Evolutionary conservation across 2,113 vertebrate species (phyloP).

Genomic region (Gopherus evgoodei): DNA sequence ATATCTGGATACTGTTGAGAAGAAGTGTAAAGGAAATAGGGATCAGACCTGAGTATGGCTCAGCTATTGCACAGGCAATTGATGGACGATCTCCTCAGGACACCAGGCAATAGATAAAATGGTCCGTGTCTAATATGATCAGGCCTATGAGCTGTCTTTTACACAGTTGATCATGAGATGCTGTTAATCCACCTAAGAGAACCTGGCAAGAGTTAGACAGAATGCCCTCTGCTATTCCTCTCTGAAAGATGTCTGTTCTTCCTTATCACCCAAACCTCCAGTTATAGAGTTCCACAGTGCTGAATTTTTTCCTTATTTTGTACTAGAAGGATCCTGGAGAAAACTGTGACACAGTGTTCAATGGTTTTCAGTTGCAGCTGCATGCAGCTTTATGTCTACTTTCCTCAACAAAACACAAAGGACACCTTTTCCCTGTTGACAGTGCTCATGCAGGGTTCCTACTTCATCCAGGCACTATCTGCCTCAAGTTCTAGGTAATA

Average conservation of each 20-base stretch:
- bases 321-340: background rate
- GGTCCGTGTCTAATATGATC: background rate
- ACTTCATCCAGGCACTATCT: background rate
- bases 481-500: background rate
- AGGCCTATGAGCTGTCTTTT: background rate
- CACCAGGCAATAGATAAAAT: fast-evolving
- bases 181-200: background rate
- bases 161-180: background rate
- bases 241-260: background rate
- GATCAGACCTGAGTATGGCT: background rate
- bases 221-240: background rate
- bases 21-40: background rate
- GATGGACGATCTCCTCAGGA: background rate
- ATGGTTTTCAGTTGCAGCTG: background rate
- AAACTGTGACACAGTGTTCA: background rate
- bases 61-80: background rate
- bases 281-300: background rate
- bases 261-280: background rate
- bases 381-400: background rate
- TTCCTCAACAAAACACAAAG: background rate
- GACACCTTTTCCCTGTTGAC: background rate
- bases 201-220: background rate
- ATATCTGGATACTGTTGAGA: background rate
- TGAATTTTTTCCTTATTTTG: background rate
- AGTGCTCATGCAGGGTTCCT: background rate